Evolutionary conservation across 2,797 vertebrate species (phyloP).

Genomic region (Mus caroli): DNA sequence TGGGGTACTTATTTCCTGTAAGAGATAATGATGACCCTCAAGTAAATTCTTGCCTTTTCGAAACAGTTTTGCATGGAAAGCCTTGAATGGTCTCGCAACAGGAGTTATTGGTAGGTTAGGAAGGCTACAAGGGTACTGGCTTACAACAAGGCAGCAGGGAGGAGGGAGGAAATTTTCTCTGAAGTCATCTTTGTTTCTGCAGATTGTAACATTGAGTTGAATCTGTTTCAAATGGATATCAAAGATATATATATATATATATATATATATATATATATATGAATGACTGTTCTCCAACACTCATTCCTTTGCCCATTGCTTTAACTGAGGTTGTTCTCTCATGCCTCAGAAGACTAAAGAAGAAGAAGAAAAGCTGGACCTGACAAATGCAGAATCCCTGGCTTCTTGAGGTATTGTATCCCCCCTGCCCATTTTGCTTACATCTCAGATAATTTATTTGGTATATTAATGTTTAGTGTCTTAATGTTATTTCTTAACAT

Average conservation of each 20-base stretch:
- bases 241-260: background rate
- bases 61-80: slow-evolving; percentile 8
- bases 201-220: slow-evolving; percentile 16
- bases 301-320: background rate
- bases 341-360: slow-evolving; percentile 5
- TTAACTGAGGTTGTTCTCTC: slow-evolving; percentile 35
- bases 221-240: slow-evolving; percentile 34
- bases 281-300: background rate
- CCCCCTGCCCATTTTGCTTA: slow-evolving; percentile 25
- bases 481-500: background rate
- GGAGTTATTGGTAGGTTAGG: background rate
- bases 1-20: slow-evolving; percentile 55
- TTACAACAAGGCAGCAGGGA: slow-evolving; percentile 35
- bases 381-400: background rate
- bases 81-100: background rate
- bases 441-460: background rate
- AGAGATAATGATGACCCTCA: slow-evolving; percentile 28
- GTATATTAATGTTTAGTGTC: background rate
- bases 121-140: background rate
- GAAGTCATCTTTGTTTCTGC: slow-evolving; percentile 35
- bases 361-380: background rate
- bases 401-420: slow-evolving; percentile 33
- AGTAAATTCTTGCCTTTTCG: slow-evolving; percentile 49
- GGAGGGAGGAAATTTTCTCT: slow-evolving; percentile 36
- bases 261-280: background rate